These are phyloP conservation scores for Champsocephalus esox DNA, from an alignment of 2,797 vertebrate species.

Conservation along the genomic window DNA sequence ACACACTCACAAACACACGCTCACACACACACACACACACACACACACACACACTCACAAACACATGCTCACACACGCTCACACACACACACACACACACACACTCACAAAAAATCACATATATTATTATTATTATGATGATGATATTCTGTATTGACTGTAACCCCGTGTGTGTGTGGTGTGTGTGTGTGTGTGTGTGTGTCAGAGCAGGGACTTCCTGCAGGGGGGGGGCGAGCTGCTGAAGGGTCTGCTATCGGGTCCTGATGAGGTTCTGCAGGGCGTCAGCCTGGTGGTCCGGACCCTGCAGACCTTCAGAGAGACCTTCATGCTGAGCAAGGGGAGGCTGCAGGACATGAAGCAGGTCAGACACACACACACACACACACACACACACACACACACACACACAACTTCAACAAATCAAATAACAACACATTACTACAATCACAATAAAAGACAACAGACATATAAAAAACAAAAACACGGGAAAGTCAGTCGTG, in stretches of 20 bases:
- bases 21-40: constrained; percentile 17
- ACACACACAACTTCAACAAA: too few species aligned
- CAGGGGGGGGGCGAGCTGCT: constrained; percentile 78
- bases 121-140: too few species aligned
- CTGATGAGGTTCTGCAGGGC: constrained; percentile 57
- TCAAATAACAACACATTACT: too few species aligned
- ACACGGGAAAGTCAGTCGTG: too few species aligned
- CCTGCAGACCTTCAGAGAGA: constrained; percentile 72
- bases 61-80: too few species aligned
- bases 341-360: constrained; percentile 18
- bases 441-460: too few species aligned
- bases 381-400: too few species aligned
- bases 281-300: constrained; percentile 70
- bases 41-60: background rate
- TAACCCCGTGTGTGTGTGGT: too few species aligned
- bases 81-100: constrained; percentile 20
- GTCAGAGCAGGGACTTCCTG: constrained; percentile 82
- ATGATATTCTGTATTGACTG: too few species aligned
- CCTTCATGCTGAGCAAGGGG: constrained; percentile 49
- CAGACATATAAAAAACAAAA: too few species aligned
- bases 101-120: background rate
- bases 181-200: background rate
- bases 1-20: background rate
- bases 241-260: constrained; percentile 80
- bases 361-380: background rate